A percentile compares a stretch with the other conserved stretches of the same genome.
Conservation (phyloP, 35 echinoderm and acorn worm genomes). For the Antedon bifida region DNA sequence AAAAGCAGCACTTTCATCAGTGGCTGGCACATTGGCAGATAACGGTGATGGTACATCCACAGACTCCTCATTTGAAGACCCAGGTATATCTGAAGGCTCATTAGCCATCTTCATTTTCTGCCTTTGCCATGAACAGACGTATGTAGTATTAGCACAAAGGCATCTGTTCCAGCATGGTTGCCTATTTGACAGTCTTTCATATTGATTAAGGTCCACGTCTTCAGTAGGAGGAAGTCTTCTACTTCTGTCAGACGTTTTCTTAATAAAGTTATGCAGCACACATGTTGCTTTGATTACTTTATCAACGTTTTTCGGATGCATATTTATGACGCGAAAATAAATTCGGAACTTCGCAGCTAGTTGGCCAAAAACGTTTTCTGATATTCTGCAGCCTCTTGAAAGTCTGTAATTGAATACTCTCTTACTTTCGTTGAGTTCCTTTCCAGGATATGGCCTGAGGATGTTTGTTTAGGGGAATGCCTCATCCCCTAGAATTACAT, state of each 20-base stretch:
- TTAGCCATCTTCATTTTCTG: conserved; percentile 2
- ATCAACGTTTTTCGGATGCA: neutral
- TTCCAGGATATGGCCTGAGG: conserved; percentile 14
- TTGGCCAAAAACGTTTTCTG: neutral
- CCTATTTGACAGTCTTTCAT: too few species aligned
- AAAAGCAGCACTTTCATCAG: too few species aligned
- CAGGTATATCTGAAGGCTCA: too few species aligned
- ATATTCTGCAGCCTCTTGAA: neutral
- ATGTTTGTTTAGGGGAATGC: conserved; percentile 25
- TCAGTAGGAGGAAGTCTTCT: too few species aligned
- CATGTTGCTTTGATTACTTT: neutral
- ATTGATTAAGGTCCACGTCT: too few species aligned
- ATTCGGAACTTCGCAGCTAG: neutral
- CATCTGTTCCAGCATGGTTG: too few species aligned
- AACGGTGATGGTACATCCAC: too few species aligned
- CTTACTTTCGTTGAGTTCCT: neutral
- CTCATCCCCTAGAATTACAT: conserved; percentile 18
- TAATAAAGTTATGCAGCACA: too few species aligned
- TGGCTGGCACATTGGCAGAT: too few species aligned
- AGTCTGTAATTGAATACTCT: neutral
- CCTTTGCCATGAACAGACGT: neutral
- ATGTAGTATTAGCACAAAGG: neutral
- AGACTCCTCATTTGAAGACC: too few species aligned
- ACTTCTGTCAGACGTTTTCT: too few species aligned
- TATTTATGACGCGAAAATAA: neutral